A percentile compares a stretch with the other conserved stretches of the same genome.
phyloP scores from a whole-genome alignment of 1,140 invertebrate genomes.

The Trichonephila clavata region DNA sequence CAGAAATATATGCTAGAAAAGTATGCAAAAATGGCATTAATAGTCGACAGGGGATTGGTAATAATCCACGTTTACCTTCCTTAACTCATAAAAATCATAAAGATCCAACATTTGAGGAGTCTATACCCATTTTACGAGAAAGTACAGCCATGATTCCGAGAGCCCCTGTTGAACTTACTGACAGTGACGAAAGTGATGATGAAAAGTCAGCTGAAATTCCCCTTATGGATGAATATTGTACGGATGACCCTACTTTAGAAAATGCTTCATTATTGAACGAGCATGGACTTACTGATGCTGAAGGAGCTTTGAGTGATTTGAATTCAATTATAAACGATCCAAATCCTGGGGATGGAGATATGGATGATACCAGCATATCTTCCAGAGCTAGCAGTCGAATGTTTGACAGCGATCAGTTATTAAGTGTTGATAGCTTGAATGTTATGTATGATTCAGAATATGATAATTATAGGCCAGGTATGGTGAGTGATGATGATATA shows the following conservation, averaged over 20 bases:
- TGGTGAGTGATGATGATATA: constrained; percentile 81
- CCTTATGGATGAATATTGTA: constrained; percentile 89
- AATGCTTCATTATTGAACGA: constrained; percentile 92
- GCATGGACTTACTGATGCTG: constrained; percentile 91
- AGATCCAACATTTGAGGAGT: neutral
- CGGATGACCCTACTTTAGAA: constrained; percentile 90
- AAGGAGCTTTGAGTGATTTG: constrained; percentile 91
- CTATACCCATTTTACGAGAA: constrained; percentile 4
- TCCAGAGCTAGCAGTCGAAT: constrained; percentile 89
- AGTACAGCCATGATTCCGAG: neutral
- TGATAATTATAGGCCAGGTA: constrained; percentile 84
- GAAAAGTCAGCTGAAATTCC: constrained; percentile 81
- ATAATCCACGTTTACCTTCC: constrained; percentile 6
- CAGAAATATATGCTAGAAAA: neutral
- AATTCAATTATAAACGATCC: constrained; percentile 89
- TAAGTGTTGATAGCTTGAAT: constrained; percentile 89
- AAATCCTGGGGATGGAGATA: constrained; percentile 80
- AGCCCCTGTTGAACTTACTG: constrained; percentile 23
- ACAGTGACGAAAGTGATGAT: constrained; percentile 77
- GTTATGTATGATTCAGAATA: constrained; percentile 93
- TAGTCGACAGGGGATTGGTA: neutral
- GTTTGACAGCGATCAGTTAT: constrained; percentile 88
- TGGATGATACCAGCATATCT: constrained; percentile 87
- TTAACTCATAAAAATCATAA: neutral
- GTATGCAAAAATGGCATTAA: constrained; percentile 20